A percentile compares a stretch with the other conserved stretches of the same genome.
phyloP scores from a whole-genome alignment of 2,113 vertebrate species.

The Chamaea fasciata region DNA sequence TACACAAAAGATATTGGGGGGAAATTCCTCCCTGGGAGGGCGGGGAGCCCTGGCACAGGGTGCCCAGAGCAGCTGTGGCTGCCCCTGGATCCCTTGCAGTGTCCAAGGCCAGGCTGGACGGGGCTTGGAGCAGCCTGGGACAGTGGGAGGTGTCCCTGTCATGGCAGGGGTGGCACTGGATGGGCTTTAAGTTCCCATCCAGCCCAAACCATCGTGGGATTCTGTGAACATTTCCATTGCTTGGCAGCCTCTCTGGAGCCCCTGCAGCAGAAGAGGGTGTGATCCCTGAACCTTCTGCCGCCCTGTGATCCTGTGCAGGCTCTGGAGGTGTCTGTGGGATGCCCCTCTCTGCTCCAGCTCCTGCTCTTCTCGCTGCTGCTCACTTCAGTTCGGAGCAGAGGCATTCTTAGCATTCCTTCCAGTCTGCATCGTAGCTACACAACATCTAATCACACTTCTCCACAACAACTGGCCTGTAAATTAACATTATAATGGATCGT shows the following conservation, averaged over 20 bases:
- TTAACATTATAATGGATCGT: slow-evolving; percentile 82
- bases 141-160: not conserved
- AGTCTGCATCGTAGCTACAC: slow-evolving; percentile 60
- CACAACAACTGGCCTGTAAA: slow-evolving; percentile 77
- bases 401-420: slow-evolving; percentile 87
- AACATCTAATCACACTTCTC: slow-evolving; percentile 82
- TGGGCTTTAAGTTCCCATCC: not conserved
- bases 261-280: not conserved
- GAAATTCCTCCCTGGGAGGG: rapidly evolving
- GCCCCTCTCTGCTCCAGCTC: slow-evolving; percentile 59
- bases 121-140: not conserved
- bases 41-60: not conserved
- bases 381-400: not conserved
- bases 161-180: not conserved
- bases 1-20: not conserved
- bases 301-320: not conserved
- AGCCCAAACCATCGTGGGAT: not conserved
- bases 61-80: not conserved
- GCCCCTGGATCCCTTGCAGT: not conserved
- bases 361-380: slow-evolving; percentile 57
- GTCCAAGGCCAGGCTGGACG: not conserved
- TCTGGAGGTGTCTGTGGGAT: not conserved
- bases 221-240: not conserved
- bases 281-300: not conserved
- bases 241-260: not conserved